Base-by-base conservation (phyloP, 2,113 vertebrate genomes). In the Callipepla squamata region DNA sequence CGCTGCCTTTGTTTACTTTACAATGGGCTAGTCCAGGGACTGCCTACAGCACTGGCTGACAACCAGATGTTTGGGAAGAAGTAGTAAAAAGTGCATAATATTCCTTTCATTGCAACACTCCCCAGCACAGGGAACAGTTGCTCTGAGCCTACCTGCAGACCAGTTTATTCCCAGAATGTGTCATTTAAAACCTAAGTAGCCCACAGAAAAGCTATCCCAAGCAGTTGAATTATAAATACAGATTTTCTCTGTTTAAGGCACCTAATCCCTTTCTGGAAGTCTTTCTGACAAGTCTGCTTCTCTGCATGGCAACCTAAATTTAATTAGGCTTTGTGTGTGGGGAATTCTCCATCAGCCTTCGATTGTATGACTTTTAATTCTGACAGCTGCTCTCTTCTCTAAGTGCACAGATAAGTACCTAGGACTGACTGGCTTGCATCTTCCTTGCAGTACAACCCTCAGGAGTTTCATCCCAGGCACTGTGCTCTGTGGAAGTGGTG, bases 181-280 rank as follows among this genome's bases (percentile, higher is more conserved):
- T 32, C 32, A 58, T 58, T 58, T n/a, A 58, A 30, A 20, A 57
- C 40, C 13, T 73, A 85, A 96, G 40, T 53, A 87, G 15, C 51
- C 67, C 57, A 75, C 25, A 85, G 79, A 85, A 90, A 81, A 70
- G 4, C 63, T 78, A 83, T 45, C 57, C 30, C 32, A 80, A 80
- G 34, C 50, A 78, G 30, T 92, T 95, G 76, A 89, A 93, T 95
- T 93, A 66, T 78, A 94, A 92, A 93, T 93, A 74, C 70, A 92
- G 77, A 90, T 73, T 88, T 12, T 36, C 57, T 80, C n/a, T 19
- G 51, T 53, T 90, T 79, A 89, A 84, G 45, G 66, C 40, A 66
- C 61, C 44, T 90, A 94, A 94, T 90, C 48, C 58, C 21, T 66
- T 93, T 92, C 58, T 79, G n/a, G 45, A 90, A 84, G 58, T 79